phyloP scores from a whole-genome alignment of 2,888 invertebrate species.

The Chouioia cunea region DNA sequence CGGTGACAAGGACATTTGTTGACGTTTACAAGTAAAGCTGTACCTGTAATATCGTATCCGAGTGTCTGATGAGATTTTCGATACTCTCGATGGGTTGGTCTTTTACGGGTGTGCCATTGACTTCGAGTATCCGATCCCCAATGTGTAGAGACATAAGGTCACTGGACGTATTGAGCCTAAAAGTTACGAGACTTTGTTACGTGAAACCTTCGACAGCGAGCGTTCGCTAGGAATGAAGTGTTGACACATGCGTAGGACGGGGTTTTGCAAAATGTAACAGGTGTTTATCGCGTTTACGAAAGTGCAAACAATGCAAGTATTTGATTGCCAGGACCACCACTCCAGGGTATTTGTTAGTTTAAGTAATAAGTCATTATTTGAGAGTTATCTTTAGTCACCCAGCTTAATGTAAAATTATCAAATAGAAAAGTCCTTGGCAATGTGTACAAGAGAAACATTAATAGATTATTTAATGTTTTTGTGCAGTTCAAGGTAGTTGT shows the following conservation, averaged over 20 bases:
- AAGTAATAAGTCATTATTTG: too few relatives aligned
- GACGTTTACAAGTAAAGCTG: background rate
- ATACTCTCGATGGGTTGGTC: slow-evolving; percentile 84
- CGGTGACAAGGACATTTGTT: slow-evolving; percentile 27
- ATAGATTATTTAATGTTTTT: slow-evolving; percentile 34
- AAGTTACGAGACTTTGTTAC: slow-evolving; percentile 48
- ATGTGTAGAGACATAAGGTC: slow-evolving; percentile 88
- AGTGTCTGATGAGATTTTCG: slow-evolving; percentile 79
- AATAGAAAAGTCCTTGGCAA: slow-evolving; percentile 29
- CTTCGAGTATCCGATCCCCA: slow-evolving; percentile 93
- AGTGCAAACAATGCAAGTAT: too few relatives aligned
- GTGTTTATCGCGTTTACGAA: too few relatives aligned
- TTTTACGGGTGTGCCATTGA: slow-evolving; percentile 89
- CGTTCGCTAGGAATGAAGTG: too few relatives aligned
- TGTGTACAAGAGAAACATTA: slow-evolving; percentile 31
- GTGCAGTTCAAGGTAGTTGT: slow-evolving; percentile 45
- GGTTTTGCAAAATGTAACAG: too few relatives aligned
- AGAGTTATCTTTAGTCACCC: too few relatives aligned
- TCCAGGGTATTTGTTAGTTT: too few relatives aligned
- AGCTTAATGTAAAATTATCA: too few relatives aligned
- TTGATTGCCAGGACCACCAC: too few relatives aligned
- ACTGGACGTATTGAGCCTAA: slow-evolving; percentile 84
- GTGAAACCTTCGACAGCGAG: too few relatives aligned
- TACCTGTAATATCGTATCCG: slow-evolving; percentile 83
- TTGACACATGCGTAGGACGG: too few relatives aligned